Conservation (phyloP, 2,113 vertebrate genomes). For the Collichthys lucidus region DNA sequence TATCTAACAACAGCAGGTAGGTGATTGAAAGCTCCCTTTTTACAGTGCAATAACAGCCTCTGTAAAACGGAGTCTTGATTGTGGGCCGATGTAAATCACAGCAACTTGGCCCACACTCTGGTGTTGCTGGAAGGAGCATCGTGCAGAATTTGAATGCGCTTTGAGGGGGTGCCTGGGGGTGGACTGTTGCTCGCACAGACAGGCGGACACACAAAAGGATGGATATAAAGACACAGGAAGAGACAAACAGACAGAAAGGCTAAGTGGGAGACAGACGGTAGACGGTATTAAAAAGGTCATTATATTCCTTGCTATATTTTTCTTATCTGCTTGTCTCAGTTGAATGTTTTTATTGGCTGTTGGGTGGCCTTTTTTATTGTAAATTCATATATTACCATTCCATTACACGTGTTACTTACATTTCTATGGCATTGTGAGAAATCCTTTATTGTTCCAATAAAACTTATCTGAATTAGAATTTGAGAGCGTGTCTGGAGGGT, state of each 20-base stretch:
- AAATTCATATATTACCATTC: slow-evolving; percentile 36
- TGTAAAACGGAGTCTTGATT: slow-evolving; percentile 74
- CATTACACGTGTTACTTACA: slow-evolving; percentile 32
- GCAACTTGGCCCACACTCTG: slow-evolving; percentile 54
- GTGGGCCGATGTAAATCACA: slow-evolving; percentile 68
- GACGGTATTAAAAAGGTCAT: slow-evolving; percentile 24
- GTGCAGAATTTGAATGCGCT: slow-evolving; percentile 72
- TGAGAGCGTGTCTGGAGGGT: slow-evolving; percentile 43
- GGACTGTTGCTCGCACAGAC: slow-evolving; percentile 53
- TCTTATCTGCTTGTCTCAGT: slow-evolving; percentile 17
- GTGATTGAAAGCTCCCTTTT: slow-evolving; percentile 74
- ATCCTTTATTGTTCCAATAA: slow-evolving; percentile 50
- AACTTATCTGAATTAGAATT: slow-evolving; percentile 52
- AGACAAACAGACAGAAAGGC: slow-evolving; percentile 23
- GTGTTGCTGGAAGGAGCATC: slow-evolving; percentile 53
- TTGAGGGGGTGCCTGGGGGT: slow-evolving; percentile 33
- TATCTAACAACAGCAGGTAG: slow-evolving; percentile 74
- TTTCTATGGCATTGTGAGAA: slow-evolving; percentile 39
- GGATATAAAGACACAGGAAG: slow-evolving; percentile 37
- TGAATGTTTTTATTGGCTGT: slow-evolving; percentile 37
- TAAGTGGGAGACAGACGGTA: slow-evolving; percentile 1
- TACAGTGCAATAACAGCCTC: slow-evolving; percentile 69
- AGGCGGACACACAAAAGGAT: slow-evolving; percentile 43
- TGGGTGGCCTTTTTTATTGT: slow-evolving; percentile 25
- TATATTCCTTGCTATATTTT: slow-evolving; percentile 29